Evolutionary conservation across 2,113 vertebrate species (phyloP), one percentile per base, ranked within the genome.

Genomic region (Callopanchax toddi): DNA sequence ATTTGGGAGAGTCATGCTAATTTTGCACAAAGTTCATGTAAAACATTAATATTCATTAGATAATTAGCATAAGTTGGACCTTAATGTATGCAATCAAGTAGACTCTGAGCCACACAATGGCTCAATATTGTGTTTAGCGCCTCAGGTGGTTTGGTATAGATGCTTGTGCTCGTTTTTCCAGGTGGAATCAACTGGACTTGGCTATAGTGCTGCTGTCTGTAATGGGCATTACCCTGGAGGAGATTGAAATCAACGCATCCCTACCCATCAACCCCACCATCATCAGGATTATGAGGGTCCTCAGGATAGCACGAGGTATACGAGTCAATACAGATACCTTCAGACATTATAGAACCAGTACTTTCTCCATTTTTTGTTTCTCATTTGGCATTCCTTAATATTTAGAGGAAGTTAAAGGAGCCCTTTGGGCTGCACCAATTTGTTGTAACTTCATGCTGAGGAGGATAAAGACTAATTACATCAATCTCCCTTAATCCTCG

Each of bases 191-290:
- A 85, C 83, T 99, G 76, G 97, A 99, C 82, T 83, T 99, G 91
- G 96, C 96, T 76, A 99, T 99, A 11, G 97, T 99, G 74, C 89
- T 99, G 72, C 91, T 99, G 51, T 99, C 97, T 0, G 96, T 99
- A 79, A 99, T 99, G 97, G 97, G 97, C 58, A 99, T 99, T 86
- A 97, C 92, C 0, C 44, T 99, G 88, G 97, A 99, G 85, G 97
- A 99, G 88, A 99, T 99, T 1, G 97, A 99, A 89, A 97, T 97
- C 76, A 99, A 96, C 0, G 97, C 97, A 0, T 95, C 97, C 0
- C 94, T 99, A 26, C 97, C 97, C 71, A 99, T 99, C 89, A 99
- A 98, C 80, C 97, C 97, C 37, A 99, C 97, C 67, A 99, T 99
- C 90, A 99, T 99, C 81, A 94, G 97, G 34, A 99, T 99, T 91